phyloP scores from a whole-genome alignment of 2,888 invertebrate species.

The Epirrhoe alternata region DNA sequence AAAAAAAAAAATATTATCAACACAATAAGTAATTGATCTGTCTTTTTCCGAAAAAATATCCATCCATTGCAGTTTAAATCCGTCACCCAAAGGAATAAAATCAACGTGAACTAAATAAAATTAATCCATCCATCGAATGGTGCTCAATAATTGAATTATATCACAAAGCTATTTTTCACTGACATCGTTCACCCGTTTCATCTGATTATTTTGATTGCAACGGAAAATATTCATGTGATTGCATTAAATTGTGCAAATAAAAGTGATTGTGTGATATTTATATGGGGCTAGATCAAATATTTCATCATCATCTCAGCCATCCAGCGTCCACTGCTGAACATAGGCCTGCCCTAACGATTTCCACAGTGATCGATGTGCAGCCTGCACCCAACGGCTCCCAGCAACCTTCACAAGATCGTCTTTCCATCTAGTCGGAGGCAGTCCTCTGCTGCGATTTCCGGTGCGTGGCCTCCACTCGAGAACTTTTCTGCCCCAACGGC shows the following conservation, averaged over 20 bases:
- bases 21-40: too few relatives aligned
- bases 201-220: slow-evolving; percentile 69
- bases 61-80: neutral
- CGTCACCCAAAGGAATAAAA: slow-evolving; percentile 17
- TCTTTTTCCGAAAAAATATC: too few relatives aligned
- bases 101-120: slow-evolving; percentile 54
- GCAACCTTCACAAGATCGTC: too few relatives aligned
- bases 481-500: too few relatives aligned
- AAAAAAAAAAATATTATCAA: too few relatives aligned
- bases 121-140: slow-evolving; percentile 59
- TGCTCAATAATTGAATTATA: slow-evolving; percentile 72
- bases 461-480: too few relatives aligned
- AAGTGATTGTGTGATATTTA: slow-evolving; percentile 25
- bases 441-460: too few relatives aligned
- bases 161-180: slow-evolving; percentile 68
- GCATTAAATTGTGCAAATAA: slow-evolving; percentile 33
- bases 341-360: too few relatives aligned
- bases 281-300: slow-evolving; percentile 12
- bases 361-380: too few relatives aligned
- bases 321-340: neutral
- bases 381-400: too few relatives aligned
- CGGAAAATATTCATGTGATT: slow-evolving; percentile 47
- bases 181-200: slow-evolving; percentile 56
- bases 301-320: neutral
- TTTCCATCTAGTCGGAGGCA: too few relatives aligned